Conservation (phyloP, 2,113 vertebrate genomes). For the Suricata suricatta region DNA sequence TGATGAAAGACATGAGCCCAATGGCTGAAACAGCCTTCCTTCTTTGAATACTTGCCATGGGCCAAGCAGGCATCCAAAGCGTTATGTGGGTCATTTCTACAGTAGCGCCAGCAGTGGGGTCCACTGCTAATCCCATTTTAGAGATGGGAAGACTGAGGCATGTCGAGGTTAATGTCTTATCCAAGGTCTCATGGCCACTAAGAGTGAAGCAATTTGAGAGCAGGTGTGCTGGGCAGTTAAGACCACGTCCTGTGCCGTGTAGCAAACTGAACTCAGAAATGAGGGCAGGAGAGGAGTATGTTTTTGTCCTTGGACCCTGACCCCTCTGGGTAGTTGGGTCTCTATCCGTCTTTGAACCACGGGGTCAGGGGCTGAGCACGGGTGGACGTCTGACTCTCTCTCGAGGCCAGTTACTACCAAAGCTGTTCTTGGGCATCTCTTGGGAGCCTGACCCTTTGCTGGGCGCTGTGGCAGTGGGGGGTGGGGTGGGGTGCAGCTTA, state of each 20-base stretch:
- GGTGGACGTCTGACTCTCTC: not conserved
- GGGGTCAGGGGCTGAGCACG: not conserved
- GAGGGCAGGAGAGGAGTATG: not conserved
- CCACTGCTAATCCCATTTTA: not conserved
- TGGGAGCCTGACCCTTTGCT: not conserved
- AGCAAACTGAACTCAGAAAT: rapidly evolving
- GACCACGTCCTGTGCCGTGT: not conserved
- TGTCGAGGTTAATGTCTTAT: not conserved
- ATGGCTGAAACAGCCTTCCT: rapidly evolving
- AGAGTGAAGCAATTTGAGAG: not conserved
- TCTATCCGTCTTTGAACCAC: rapidly evolving
- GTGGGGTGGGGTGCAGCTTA: rapidly evolving
- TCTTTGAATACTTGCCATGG: rapidly evolving
- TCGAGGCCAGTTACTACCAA: rapidly evolving
- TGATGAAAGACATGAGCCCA: not conserved
- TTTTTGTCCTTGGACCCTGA: not conserved
- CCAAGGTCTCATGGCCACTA: not conserved
- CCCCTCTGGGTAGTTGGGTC: rapidly evolving
- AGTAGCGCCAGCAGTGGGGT: rapidly evolving
- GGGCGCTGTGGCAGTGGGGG: not conserved
- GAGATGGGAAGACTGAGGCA: slow-evolving; percentile 20
- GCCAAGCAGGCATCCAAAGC: too few species aligned
- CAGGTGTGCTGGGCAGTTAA: not conserved
- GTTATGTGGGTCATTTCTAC: not conserved
- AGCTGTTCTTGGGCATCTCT: not conserved